Conservation (phyloP, 2,888 invertebrate genomes). For the Gibbula magus region DNA sequence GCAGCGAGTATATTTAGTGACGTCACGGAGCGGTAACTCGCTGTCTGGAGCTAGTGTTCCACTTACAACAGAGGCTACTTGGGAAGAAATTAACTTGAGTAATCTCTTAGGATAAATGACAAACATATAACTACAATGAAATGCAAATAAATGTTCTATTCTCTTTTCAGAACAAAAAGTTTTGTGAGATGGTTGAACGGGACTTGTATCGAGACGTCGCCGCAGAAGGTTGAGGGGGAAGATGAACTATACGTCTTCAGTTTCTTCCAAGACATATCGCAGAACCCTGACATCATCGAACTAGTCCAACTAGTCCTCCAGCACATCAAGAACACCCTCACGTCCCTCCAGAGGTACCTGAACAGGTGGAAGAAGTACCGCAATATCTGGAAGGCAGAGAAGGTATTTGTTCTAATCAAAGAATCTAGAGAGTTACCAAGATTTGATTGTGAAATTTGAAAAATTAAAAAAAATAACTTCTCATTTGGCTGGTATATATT, state of each 20-base stretch:
- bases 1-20: no score
- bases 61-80: no score
- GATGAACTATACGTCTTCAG: conserved; percentile 83
- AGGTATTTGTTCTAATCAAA: conserved; percentile 65
- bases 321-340: conserved; percentile 81
- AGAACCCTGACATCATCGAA: conserved; percentile 83
- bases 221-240: conserved; percentile 79
- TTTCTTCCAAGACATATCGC: conserved; percentile 87
- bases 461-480: no score
- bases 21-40: no score
- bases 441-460: no score
- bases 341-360: conserved; percentile 81
- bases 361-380: conserved; percentile 77
- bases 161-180: conserved; percentile 80
- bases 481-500: no score
- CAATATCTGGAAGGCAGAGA: conserved; percentile 74
- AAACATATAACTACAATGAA: no score
- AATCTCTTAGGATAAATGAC: no score
- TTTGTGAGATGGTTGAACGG: conserved; percentile 91
- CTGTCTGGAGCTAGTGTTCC: no score
- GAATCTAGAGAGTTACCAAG: no score
- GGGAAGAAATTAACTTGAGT: no score
- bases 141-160: no score
- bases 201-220: conserved; percentile 85
- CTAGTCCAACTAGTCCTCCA: conserved; percentile 82